Evolutionary conservation across 2,113 vertebrate species (phyloP), one percentile per base, ranked within the genome.

Genomic region (Rhynchopsitta pachyrhyncha): DNA sequence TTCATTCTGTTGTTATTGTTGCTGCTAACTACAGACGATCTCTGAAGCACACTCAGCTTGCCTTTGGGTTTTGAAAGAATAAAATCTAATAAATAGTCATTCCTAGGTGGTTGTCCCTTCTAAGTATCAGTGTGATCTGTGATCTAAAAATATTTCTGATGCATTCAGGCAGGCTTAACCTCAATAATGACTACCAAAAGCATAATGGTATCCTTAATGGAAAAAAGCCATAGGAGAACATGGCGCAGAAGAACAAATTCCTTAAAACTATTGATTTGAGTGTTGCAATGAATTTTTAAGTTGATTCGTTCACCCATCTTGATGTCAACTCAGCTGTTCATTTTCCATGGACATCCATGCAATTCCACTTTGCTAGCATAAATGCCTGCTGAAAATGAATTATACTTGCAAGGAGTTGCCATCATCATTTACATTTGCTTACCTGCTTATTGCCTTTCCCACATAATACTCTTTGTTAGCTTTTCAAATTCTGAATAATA

Each of bases 401-500:
- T 86, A 35, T 1, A 27, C 84, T 88, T 78, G 6, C 62, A 47
- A 28, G 18, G 23, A 95, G 4, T 3, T 82, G 3, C 14, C 3
- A 0, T 46, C 22, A 11, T 62, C n/a, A 17, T 13, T 52, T 66
- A 11, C 13, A 41, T 59, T 73, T 1, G 0, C 22, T 39, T 86
- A 3, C n/a, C 62, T 83, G 35, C 11, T 13, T 62, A 37, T 39
- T 80, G 7, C 4, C 10, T 42, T 73, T 52, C 44, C 12, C 62
- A 59, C 28, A 63, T 53, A 5, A 37, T 68, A 66, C 31, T 41
- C 41, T 81, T 74, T 44, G 6, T 93, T 91, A 81, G 24, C 15
- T 90, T 11, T 83, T 82, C 63, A 87, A n/a, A 62, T 14, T 82
- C 73, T 73, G 75, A 76, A 77, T 79, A 93, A 75, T 64, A 24